These are phyloP conservation scores for Agriopis leucophaearia DNA, from an alignment of 2,888 invertebrate genomes.

Conservation along the genomic window DNA sequence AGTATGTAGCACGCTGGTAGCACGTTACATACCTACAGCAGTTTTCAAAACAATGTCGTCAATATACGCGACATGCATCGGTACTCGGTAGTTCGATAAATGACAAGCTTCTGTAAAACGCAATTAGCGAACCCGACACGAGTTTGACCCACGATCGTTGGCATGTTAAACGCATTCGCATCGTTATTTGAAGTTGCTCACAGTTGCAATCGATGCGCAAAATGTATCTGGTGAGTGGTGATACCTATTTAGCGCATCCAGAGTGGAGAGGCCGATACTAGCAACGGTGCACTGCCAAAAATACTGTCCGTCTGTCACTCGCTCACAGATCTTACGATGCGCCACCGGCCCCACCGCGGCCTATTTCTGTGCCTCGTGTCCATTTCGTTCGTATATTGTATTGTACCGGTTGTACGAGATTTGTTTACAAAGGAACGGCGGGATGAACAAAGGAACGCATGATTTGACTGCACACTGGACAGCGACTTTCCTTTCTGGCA, in stretches of 20 bases:
- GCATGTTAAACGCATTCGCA: constrained; percentile 42
- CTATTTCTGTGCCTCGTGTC: constrained; percentile 58
- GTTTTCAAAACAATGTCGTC: constrained; percentile 10
- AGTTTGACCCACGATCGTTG: constrained; percentile 35
- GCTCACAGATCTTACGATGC: constrained; percentile 48
- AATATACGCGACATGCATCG: neutral
- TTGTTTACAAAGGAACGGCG: constrained; percentile 66
- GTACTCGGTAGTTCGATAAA: neutral
- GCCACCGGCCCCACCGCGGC: constrained; percentile 46
- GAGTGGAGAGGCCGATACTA: constrained; percentile 40
- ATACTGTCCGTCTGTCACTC: constrained; percentile 57
- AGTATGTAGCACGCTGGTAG: neutral
- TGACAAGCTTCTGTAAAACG: constrained; percentile 8
- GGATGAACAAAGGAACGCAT: constrained; percentile 53
- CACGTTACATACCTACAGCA: neutral
- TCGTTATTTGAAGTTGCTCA: constrained; percentile 32
- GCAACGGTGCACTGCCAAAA: constrained; percentile 61
- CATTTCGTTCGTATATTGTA: constrained; percentile 16
- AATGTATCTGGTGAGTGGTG: constrained; percentile 29
- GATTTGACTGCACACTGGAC: constrained; percentile 35
- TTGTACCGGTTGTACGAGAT: constrained; percentile 44
- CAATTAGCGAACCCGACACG: constrained; percentile 24
- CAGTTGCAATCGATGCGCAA: constrained; percentile 27
- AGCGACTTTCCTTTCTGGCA: constrained; percentile 24
- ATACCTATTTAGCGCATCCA: constrained; percentile 32